Conservation (phyloP, 2,797 vertebrate genomes). For the Acipenser oxyrinchus region DNA sequence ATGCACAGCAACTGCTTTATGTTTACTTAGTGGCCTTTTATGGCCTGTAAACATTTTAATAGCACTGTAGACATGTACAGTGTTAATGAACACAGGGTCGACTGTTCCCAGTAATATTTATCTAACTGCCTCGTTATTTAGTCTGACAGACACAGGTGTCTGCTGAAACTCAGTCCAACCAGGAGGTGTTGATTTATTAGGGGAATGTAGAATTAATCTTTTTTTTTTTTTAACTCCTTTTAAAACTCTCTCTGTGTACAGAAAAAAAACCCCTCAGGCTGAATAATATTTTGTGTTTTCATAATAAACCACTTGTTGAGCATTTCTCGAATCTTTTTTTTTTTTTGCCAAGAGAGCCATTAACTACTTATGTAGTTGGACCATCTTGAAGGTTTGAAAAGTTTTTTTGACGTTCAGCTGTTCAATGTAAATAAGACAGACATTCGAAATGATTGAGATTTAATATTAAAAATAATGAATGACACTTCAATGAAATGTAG, state of each 20-base stretch:
- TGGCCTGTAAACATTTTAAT: conserved; percentile 50
- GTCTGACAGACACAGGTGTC: conserved; percentile 11
- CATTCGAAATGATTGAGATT: too few species aligned
- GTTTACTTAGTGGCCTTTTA: conserved; percentile 20
- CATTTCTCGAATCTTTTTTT: conserved; percentile 7
- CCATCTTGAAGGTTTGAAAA: not conserved
- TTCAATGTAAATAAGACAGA: too few species aligned
- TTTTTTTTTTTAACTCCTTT: not conserved
- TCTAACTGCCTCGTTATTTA: conserved; percentile 6
- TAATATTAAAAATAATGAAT: too few species aligned
- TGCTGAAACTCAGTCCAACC: conserved; percentile 11
- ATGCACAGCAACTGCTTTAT: not conserved
- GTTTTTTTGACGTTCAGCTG: too few species aligned
- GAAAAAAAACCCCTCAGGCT: not conserved
- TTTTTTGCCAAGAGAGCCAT: not conserved
- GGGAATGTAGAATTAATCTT: conserved; percentile 8
- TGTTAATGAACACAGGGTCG: conserved; percentile 49
- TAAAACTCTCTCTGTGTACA: conserved; percentile 4
- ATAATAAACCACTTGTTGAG: conserved; percentile 13
- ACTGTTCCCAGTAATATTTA: conserved; percentile 44
- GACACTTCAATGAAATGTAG: too few species aligned
- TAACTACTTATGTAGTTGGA: conserved; percentile 7
- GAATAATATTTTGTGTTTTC: conserved; percentile 6
- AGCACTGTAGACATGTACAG: conserved; percentile 29
- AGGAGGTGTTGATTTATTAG: conserved; percentile 11